phyloP scores from a whole-genome alignment of 2,888 invertebrate species.

The Erynnis tages region DNA sequence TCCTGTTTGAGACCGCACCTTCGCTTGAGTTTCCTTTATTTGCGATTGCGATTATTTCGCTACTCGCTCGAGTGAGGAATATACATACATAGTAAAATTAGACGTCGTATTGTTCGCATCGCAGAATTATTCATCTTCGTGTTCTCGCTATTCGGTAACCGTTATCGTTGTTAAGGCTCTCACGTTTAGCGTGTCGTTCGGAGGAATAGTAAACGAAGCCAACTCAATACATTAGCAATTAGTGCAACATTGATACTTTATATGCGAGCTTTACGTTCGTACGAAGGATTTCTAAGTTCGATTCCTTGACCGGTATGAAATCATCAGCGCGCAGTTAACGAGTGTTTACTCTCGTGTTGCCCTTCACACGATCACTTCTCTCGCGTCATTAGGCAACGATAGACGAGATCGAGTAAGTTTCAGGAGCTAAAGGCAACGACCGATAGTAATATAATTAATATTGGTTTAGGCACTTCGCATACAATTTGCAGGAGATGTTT shows the following conservation, averaged over 20 bases:
- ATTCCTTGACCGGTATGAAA: constrained; percentile 76
- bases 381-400: constrained; percentile 58
- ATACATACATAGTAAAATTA: constrained; percentile 15
- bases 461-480: constrained; percentile 28
- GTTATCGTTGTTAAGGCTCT: constrained; percentile 31
- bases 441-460: constrained; percentile 45
- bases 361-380: constrained; percentile 58
- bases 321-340: constrained; percentile 56
- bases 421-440: constrained; percentile 44
- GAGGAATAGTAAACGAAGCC: constrained; percentile 16
- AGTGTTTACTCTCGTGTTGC: constrained; percentile 63
- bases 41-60: constrained; percentile 20
- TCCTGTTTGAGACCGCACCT: constrained; percentile 7
- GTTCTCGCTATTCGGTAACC: constrained; percentile 22
- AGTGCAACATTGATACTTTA: constrained; percentile 16
- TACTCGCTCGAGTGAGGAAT: constrained; percentile 2
- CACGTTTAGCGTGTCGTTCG: constrained; percentile 3
- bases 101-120: constrained; percentile 11
- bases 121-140: constrained; percentile 10
- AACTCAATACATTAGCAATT: constrained; percentile 23
- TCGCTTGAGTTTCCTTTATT: background rate
- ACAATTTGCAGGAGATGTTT: no score
- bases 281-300: constrained; percentile 47
- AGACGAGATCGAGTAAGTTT: constrained; percentile 45
- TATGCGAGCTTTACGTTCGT: constrained; percentile 21